Percentiles rank a stretch among this genome's conserved stretches.
phyloP scores from a whole-genome alignment of 2,113 vertebrate species.

The Emydura subglobosa region DNA sequence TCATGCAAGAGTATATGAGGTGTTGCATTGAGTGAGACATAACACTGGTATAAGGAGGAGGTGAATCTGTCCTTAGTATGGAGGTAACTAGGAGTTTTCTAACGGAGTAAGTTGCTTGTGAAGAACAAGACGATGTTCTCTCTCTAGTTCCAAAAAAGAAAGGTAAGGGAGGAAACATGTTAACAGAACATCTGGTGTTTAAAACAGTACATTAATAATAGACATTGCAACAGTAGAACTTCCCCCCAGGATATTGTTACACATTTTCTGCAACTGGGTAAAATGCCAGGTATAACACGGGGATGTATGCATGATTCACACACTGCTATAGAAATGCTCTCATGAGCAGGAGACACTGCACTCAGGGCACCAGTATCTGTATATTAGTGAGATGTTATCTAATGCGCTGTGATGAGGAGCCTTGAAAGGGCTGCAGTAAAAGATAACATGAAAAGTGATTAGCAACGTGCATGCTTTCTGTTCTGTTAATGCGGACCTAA shows the following conservation, averaged over 20 bases:
- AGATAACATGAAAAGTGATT: neutral
- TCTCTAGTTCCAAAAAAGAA: neutral
- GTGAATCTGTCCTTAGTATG: neutral
- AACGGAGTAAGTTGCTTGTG: neutral
- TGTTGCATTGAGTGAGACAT: neutral
- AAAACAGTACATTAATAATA: neutral
- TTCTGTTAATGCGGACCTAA: neutral
- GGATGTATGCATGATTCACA: neutral
- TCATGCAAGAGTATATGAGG: neutral
- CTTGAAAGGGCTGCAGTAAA: neutral
- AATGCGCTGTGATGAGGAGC: neutral
- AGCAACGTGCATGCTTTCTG: neutral
- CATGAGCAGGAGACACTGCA: neutral
- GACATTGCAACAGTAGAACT: neutral
- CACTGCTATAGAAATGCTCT: neutral
- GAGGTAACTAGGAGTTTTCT: neutral
- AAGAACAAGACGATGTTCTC: neutral
- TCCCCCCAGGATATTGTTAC: neutral
- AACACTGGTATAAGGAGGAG: neutral
- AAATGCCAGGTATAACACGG: neutral
- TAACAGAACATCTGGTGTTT: neutral
- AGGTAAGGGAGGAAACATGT: neutral
- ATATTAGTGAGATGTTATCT: neutral
- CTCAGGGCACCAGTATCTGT: neutral
- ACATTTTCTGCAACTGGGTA: neutral